Base-by-base conservation (phyloP, 2,113 vertebrate species). In the Notothenia rossii region DNA sequence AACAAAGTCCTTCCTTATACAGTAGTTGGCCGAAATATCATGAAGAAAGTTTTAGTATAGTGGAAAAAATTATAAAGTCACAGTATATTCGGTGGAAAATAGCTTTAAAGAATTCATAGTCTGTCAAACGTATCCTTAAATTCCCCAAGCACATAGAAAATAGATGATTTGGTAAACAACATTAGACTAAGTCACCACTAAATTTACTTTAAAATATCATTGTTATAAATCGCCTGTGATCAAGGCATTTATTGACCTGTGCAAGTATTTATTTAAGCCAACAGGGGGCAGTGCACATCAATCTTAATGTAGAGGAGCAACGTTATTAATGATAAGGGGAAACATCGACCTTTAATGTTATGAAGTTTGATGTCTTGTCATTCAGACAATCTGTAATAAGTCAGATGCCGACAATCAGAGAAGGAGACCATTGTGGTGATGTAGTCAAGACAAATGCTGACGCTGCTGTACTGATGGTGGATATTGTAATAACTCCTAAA, bases 261-360 rank as follows among this genome's bases (percentile, higher is more conserved):
- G 66, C 71, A 18, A 55, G 20, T 70, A 5, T 40, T 25, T 15
- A 1, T 22, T 62, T 3, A 14, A 5, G 18, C 72, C 91, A 92
- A 72, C 58, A 88, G 90, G 72, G 79, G 86, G 82, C 83, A 81
- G 45, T 74, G 10, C 4, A 8, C n/a, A 1, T 85, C 45, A 83
- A 53, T 66, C 36, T 75, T 55, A 40, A 46, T 51, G n/a, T 36
- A 40, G 33, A 76, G 55, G 2, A 36, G 5, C 55, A 22, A 15
- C 5, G 22, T 56, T 51, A 51, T 56, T 25, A 14, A 59, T 61
- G 20, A 66, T 65, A 51, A 20, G 17, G 7, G 14, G 8, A 29
- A 40, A 40, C 22, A 73, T 64, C 46, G 7, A 18, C 45, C 48
- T 18, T 25, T 25, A 25, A 20, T 10, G 7, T 4, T 48, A 29